Percentiles rank a stretch among this genome's conserved stretches.
Conservation (phyloP, 2,888 invertebrate species). For the Siphlonurus alternatus region DNA sequence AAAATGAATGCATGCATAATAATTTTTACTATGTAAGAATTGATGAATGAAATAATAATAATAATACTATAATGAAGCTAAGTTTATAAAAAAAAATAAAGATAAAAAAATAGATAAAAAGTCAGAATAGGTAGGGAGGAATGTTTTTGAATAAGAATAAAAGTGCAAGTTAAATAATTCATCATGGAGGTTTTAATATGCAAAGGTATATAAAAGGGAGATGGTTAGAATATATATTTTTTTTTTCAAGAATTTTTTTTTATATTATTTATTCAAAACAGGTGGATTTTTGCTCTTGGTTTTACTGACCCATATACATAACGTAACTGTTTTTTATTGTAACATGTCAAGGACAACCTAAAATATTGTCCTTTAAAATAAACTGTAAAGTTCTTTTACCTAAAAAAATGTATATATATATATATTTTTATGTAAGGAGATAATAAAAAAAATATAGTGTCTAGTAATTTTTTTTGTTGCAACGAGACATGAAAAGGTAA, state of each 20-base stretch:
- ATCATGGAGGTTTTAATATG: constrained; percentile 1
- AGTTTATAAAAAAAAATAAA: neutral
- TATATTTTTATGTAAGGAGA: too few species aligned
- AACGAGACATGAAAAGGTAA: too few species aligned
- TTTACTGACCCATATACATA: neutral
- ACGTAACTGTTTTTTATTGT: neutral
- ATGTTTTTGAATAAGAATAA: neutral
- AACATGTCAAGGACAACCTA: neutral
- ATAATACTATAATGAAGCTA: neutral
- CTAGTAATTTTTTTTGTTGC: too few species aligned
- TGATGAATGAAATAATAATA: neutral
- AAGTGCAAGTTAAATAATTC: constrained; percentile 2
- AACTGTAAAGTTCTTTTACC: too few species aligned
- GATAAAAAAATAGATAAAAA: neutral
- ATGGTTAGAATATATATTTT: neutral
- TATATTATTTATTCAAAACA: constrained; percentile 1
- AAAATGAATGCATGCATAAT: neutral
- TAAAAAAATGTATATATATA: too few species aligned
- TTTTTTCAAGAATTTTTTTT: neutral
- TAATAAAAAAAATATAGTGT: too few species aligned
- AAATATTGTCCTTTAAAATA: too few species aligned
- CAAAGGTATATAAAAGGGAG: neutral
- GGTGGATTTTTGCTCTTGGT: constrained; percentile 3
- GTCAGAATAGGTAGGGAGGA: neutral
- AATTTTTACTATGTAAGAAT: neutral